These are phyloP conservation scores for Actinopyga echinites DNA, from an alignment of 53 echinoderm and acorn worm genomes.

Conservation along the genomic window DNA sequence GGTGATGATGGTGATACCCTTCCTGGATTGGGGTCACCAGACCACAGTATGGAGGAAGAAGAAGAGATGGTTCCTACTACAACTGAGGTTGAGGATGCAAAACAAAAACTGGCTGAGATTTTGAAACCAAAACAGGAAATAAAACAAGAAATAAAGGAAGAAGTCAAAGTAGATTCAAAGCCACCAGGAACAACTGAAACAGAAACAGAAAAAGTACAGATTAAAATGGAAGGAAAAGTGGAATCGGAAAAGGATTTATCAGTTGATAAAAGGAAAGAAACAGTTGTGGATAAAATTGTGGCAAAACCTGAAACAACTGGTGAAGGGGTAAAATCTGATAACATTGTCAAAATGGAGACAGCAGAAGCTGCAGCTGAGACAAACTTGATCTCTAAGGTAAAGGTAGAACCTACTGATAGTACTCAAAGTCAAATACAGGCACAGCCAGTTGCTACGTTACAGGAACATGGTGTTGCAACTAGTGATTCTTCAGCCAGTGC, in stretches of 20 bases:
- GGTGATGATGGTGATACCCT: not conserved
- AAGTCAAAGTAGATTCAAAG: not conserved
- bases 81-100: not conserved
- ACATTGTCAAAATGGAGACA: slow-evolving; percentile 21
- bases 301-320: too few relatives aligned
- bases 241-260: not conserved
- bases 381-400: not conserved
- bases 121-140: not conserved
- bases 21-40: slow-evolving; percentile 1
- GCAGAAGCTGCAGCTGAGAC: not conserved
- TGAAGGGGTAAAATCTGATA: not conserved
- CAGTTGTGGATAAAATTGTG: not conserved
- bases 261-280: not conserved
- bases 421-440: not conserved
- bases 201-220: not conserved
- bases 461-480: not conserved
- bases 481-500: not conserved
- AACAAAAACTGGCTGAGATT: slow-evolving; percentile 21
- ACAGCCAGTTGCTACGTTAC: not conserved
- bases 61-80: not conserved
- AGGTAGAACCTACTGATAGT: slow-evolving; percentile 15
- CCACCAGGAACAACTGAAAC: not conserved
- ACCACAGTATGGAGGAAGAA: too few relatives aligned
- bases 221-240: slow-evolving; percentile 8
- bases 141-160: not conserved